Evolutionary conservation across 2,888 invertebrate genomes (phyloP).

Genomic region (Caenorhabditis doughertyi): DNA sequence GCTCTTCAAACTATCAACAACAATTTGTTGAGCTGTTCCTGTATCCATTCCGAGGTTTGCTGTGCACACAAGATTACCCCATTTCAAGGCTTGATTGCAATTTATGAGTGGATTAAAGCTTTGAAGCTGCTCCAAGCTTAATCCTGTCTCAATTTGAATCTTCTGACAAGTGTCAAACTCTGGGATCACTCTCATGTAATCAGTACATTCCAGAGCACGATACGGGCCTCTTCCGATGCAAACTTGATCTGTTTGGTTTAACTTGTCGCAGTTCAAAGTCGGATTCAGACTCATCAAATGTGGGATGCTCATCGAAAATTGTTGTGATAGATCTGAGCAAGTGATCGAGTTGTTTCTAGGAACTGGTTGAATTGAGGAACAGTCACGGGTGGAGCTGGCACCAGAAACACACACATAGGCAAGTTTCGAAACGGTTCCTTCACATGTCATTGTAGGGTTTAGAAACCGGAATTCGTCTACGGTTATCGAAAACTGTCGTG

Average conservation of each 20-base stretch:
- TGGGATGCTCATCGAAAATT: not conserved
- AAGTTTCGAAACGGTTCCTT: not conserved
- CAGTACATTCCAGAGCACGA: not conserved
- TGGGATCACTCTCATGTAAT: not conserved
- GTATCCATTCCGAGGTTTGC: conserved; percentile 30
- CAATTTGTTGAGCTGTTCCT: conserved; percentile 4
- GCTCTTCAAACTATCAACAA: conserved; percentile 10
- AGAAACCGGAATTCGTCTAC: conserved; percentile 32
- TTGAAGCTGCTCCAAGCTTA: not conserved
- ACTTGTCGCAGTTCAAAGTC: conserved; percentile 24
- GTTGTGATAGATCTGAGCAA: not conserved
- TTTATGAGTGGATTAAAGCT: conserved; percentile 2
- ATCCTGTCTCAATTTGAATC: not conserved
- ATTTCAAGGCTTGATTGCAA: not conserved
- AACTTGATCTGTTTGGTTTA: conserved; percentile 14
- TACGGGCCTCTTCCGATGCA: conserved; percentile 29
- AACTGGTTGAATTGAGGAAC: conserved; percentile 4
- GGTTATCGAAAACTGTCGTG: not conserved
- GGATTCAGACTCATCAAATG: conserved; percentile 29
- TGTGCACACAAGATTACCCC: conserved; percentile 9
- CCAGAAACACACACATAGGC: not conserved
- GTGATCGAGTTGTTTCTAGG: not conserved
- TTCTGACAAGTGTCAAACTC: conserved; percentile 22
- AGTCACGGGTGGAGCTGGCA: not conserved
- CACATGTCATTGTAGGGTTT: conserved; percentile 9